Evolutionary conservation across 2,797 vertebrate genomes (phyloP).

Genomic region (Darevskia nairensis): DNA sequence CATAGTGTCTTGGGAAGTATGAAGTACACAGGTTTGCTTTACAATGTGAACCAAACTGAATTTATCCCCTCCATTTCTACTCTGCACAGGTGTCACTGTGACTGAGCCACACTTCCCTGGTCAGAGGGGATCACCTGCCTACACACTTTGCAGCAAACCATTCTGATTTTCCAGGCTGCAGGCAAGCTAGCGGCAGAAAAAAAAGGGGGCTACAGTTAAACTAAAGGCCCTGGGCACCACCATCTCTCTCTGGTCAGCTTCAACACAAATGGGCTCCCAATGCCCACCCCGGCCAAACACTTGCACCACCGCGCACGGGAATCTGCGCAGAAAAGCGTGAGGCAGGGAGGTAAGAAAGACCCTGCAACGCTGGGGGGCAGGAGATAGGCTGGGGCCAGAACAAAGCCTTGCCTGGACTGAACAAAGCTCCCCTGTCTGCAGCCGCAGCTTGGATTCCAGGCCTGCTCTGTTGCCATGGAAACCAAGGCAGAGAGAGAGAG

Average conservation of each 20-base stretch:
- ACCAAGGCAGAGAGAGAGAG: conserved; percentile 3
- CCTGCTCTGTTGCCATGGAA: conserved; percentile 11
- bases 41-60: background rate
- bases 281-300: background rate
- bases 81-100: background rate
- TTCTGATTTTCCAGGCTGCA: background rate
- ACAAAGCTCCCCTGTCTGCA: conserved; percentile 27
- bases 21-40: too few relatives aligned
- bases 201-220: background rate
- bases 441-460: background rate
- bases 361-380: background rate
- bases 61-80: background rate
- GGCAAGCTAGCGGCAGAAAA: background rate
- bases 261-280: background rate
- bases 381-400: background rate
- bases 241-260: background rate
- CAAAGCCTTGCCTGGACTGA: background rate
- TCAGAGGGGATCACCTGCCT: background rate
- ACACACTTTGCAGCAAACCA: background rate
- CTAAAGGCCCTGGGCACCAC: too few relatives aligned
- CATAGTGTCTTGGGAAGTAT: too few relatives aligned
- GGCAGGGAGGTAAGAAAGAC: background rate
- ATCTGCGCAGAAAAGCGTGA: background rate
- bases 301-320: background rate
- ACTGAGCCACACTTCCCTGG: background rate